Evolutionary conservation across 2,113 vertebrate species (phyloP), one percentile per base, ranked within the genome.

Genomic region (Sylvia atricapilla): DNA sequence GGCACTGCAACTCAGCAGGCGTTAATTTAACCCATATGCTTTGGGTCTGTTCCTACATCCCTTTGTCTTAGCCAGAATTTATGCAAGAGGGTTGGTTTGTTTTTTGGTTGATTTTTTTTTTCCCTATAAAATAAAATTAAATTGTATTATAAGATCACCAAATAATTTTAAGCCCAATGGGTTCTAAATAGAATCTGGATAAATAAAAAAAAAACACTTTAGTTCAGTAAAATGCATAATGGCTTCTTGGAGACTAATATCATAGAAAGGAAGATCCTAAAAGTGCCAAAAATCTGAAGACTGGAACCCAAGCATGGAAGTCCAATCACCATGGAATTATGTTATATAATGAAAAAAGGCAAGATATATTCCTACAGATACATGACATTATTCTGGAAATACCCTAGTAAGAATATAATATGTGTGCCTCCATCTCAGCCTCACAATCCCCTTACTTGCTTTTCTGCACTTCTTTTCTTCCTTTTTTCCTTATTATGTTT

Each of bases 21-120:
- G 31, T 37, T 97, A 97, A 96, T 96, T 96, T 94, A 96, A 84
- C 95, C 93, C 96, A 96, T 94, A 94, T 96, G 96, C 37, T 94
- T 94, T 96, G 93, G 94, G 95, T 79, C 35, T 11, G 80, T 94
- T 96, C 93, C 95, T 94, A 82, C 91, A 92, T 87, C 89, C 91
- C 87, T 95, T 95, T 91, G 86, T 87, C 66, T 46, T 84, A 86
- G 91, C 91, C 94, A 95, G 87, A 92, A 94, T 91, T 94, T 91
- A 87, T 89, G 52, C 60, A 94, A 92, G 68, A 63, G 13, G 37
- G 37, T 37, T 37, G 37, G 8, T 30, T 73, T 0, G n/a, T n/a
- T n/a, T n/a, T n/a, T n/a, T n/a, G n/a, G n/a, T n/a, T n/a, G n/a
- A n/a, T n/a, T 37, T 74, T 81, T 93, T 94, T 94, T 89, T 77